phyloP scores from a whole-genome alignment of 2,888 invertebrate genomes.

The Oithona nana region DNA sequence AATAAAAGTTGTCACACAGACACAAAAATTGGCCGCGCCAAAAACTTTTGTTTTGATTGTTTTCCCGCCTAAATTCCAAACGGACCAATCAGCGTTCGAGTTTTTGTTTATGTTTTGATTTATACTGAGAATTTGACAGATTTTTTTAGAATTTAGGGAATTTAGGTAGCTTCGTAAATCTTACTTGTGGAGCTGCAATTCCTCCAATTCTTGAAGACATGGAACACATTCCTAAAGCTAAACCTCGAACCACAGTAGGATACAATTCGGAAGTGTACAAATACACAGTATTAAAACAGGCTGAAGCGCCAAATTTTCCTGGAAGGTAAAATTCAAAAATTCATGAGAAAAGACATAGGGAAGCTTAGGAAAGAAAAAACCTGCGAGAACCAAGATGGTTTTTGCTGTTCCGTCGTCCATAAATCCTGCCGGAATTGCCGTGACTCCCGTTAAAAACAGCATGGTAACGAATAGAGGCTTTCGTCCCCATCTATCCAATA shows the following conservation, averaged over 20 bases:
- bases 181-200: constrained; percentile 1
- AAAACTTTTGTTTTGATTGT: no score
- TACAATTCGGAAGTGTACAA: neutral
- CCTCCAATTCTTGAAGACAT: neutral
- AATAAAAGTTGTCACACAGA: no score
- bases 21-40: no score
- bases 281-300: neutral
- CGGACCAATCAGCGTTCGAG: no score
- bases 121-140: no score
- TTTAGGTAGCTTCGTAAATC: no score
- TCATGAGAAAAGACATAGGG: neutral
- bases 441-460: constrained; percentile 19
- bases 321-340: neutral
- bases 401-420: neutral
- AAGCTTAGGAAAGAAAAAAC: neutral
- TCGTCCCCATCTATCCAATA: constrained; percentile 18
- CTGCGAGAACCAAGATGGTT: neutral
- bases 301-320: constrained; percentile 3
- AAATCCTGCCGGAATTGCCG: constrained; percentile 8
- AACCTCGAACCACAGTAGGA: neutral
- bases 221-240: neutral
- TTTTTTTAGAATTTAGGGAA: no score
- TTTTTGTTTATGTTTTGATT: no score
- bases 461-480: constrained; percentile 15
- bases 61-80: no score